Evolutionary conservation across 1,140 invertebrate genomes (phyloP), one percentile per base, ranked within the genome.

Genomic region (Oppia nitens): DNA sequence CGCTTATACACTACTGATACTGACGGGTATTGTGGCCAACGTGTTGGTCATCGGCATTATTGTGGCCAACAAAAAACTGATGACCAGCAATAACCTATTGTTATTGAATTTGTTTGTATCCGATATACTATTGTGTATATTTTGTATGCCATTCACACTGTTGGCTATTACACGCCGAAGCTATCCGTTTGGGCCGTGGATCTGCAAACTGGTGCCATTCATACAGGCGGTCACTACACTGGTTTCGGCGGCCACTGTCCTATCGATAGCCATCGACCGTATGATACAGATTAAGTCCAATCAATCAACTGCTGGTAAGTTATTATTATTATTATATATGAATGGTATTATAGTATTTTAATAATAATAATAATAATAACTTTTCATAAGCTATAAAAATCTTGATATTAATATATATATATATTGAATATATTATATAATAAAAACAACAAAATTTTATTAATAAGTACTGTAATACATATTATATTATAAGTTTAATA

Each of bases 81-180:
- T 40, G 32, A 40, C 32, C 17, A 9, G 6, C 17, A 40, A 40
- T 17, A 40, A 40, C 17, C 32, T 40, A 40, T 40, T 40, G 17
- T 40, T 40, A 17, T 9, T 40, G 17, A 40, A 40, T 17, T 40
- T 40, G 32, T 40, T 40, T 40, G 32, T 40, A 17, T 40, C 32
- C 32, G 32, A 40, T 40, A 6, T 40, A 17, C 17, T 40, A 3
- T 74, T 90, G 27, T 84, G 85, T 4, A 83, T 88, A 0, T 83
- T 90, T 66, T 89, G 87, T 65, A 82, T 90, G 75, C 87, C 87
- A 0, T 86, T 91, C 63, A 90, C 86, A 0, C 73, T 91, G 14
- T 79, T 88, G 3, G 86, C 86, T 2, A 81, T 84, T 28, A 73
- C 90, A 21, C 76, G 89, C 60, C 74, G 81, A 65, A 79, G 86